Conservation (phyloP, 2,888 invertebrate species). For the Mechanitis mazaeus region DNA sequence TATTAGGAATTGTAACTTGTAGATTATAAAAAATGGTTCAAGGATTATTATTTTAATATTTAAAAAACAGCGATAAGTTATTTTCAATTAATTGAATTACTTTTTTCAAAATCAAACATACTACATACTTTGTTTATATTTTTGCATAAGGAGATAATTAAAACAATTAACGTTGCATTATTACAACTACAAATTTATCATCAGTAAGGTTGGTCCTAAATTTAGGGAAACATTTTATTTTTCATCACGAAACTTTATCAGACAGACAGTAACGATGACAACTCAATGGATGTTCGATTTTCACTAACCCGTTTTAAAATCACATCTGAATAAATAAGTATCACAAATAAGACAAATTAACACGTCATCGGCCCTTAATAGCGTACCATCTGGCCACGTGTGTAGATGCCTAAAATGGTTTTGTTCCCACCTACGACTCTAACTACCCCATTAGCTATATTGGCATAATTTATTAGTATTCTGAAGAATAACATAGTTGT, state of each 20-base stretch:
- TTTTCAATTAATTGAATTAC: no score
- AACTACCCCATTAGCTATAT: background rate
- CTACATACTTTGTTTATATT: no score
- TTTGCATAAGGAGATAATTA: no score
- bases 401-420: background rate
- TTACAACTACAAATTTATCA: no score
- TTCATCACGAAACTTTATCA: slow-evolving; percentile 30
- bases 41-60: no score
- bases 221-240: slow-evolving; percentile 26
- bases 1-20: background rate
- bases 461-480: background rate
- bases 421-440: background rate
- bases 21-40: background rate
- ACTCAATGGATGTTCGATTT: slow-evolving; percentile 34
- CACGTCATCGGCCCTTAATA: slow-evolving; percentile 30
- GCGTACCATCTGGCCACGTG: slow-evolving; percentile 21
- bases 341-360: slow-evolving; percentile 32
- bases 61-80: no score
- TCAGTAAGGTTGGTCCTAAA: background rate
- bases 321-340: slow-evolving; percentile 35
- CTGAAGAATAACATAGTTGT: no score
- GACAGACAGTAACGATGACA: slow-evolving; percentile 29
- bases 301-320: slow-evolving; percentile 31
- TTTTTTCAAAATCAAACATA: no score
- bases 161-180: no score